A percentile compares a stretch with the other conserved stretches of the same genome.
phyloP scores from a whole-genome alignment of 2,888 invertebrate genomes.

The Agrotis ipsilon region DNA sequence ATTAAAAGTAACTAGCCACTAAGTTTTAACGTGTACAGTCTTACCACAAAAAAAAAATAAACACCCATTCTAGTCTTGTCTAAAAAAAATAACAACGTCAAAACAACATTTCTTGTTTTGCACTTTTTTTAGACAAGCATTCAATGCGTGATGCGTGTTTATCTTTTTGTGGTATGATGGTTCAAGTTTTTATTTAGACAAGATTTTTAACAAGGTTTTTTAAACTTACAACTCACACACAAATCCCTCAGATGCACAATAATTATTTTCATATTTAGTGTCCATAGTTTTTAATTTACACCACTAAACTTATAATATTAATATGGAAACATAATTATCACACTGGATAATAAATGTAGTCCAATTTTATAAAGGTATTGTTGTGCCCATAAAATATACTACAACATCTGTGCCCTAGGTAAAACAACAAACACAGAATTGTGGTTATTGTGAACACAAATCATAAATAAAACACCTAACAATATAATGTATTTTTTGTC shows the following conservation, averaged over 20 bases:
- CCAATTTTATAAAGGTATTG: neutral
- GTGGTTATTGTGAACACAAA: neutral
- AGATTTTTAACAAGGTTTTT: neutral
- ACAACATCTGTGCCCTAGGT: conserved; percentile 9
- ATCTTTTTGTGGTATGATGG: no score
- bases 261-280: no score
- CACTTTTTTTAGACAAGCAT: no score
- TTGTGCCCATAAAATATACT: conserved; percentile 15
- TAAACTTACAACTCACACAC: neutral
- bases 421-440: neutral
- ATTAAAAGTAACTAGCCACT: no score
- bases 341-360: neutral
- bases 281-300: no score
- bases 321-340: neutral
- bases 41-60: no score
- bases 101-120: no score
- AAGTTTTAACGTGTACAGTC: no score
- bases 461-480: neutral
- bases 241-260: neutral
- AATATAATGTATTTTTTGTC: conserved; percentile 20
- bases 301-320: neutral
- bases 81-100: no score
- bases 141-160: no score
- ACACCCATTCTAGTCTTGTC: no score
- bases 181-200: no score